These are phyloP conservation scores for Flexamia atlantica DNA, from an alignment of 2,888 invertebrate genomes.

Conservation along the genomic window DNA sequence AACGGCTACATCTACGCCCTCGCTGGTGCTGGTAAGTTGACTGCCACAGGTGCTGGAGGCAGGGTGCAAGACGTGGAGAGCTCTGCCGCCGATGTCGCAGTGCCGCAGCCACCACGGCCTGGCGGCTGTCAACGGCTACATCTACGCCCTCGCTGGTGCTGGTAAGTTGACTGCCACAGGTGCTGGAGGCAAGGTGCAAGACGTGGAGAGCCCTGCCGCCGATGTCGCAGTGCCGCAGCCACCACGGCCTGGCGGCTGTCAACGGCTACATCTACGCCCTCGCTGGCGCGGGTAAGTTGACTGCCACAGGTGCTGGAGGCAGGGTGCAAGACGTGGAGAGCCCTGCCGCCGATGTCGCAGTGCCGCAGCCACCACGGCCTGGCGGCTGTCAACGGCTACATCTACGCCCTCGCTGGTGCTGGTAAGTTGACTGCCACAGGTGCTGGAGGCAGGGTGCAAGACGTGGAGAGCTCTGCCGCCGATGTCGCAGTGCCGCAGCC, in stretches of 20 bases:
- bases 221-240: no score
- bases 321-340: constrained; percentile 40
- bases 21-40: constrained; percentile 48
- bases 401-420: constrained; percentile 55
- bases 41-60: constrained; percentile 44
- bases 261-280: no score
- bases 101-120: constrained; percentile 56
- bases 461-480: constrained; percentile 37
- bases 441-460: constrained; percentile 38
- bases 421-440: constrained; percentile 56
- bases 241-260: no score
- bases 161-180: constrained; percentile 34
- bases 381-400: constrained; percentile 45
- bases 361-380: constrained; percentile 55
- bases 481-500: constrained; percentile 48
- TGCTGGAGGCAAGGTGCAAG: no score
- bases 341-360: constrained; percentile 34
- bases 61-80: constrained; percentile 40
- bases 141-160: constrained; percentile 55
- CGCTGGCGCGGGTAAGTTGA: no score
- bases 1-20: constrained; percentile 57
- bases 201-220: no score
- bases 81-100: constrained; percentile 33
- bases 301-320: constrained; percentile 46
- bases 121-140: constrained; percentile 47